These are phyloP conservation scores for Acromyrmex echinatior DNA, from an alignment of 1,140 invertebrate species.

Conservation along the genomic window DNA sequence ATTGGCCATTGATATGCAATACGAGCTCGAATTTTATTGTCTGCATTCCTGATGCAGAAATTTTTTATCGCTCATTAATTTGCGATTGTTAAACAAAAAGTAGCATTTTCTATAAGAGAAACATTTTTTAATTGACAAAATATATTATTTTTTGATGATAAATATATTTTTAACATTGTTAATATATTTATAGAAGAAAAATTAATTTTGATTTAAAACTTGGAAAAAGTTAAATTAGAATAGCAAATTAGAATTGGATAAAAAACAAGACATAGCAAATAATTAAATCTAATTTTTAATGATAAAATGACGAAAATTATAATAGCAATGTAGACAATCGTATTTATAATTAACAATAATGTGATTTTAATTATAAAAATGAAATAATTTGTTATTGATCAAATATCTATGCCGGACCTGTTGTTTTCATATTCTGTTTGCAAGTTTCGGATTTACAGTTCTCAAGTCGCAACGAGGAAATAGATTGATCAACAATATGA, in stretches of 20 bases:
- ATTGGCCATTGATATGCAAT: neutral
- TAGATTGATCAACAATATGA: neutral
- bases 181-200: slow-evolving; percentile 3
- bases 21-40: slow-evolving; percentile 1
- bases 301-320: neutral
- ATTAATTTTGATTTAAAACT: neutral
- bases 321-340: neutral
- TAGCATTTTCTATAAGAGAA: neutral
- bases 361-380: neutral
- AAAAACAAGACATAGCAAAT: neutral
- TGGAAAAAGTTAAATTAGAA: neutral
- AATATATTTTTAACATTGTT: neutral
- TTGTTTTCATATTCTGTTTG: neutral
- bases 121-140: neutral
- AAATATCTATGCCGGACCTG: neutral
- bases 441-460: neutral
- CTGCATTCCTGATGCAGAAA: neutral
- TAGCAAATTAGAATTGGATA: neutral
- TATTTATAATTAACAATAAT: neutral
- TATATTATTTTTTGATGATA: neutral
- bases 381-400: neutral
- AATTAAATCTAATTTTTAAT: neutral
- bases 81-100: neutral
- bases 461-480: neutral
- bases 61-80: neutral